phyloP scores from a whole-genome alignment of 2,113 vertebrate species.

The Pseudonaja textilis region DNA sequence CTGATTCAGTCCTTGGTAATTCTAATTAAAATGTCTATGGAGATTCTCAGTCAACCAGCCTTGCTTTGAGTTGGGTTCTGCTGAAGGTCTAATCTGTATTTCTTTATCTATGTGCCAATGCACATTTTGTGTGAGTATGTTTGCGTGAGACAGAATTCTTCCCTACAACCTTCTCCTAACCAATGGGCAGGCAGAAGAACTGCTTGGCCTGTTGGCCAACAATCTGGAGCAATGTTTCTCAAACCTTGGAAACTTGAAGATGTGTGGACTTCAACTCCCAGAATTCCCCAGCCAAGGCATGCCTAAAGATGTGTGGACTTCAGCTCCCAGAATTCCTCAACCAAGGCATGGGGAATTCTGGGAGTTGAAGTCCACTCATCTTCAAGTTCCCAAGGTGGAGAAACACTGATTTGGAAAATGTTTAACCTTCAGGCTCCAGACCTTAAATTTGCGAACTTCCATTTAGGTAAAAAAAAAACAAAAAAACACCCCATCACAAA shows the following conservation, averaged over 20 bases:
- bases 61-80: neutral
- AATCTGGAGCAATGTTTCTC: neutral
- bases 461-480: neutral
- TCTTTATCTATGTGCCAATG: neutral
- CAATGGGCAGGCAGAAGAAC: neutral
- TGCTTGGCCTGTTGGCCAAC: neutral
- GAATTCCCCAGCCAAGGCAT: too few relatives aligned
- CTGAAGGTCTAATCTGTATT: neutral
- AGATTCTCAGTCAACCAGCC: too few relatives aligned
- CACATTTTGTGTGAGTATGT: neutral
- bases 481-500: neutral
- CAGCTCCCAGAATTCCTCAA: too few relatives aligned
- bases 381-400: too few relatives aligned
- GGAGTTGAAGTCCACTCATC: too few relatives aligned
- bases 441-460: neutral
- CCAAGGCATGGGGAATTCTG: too few relatives aligned
- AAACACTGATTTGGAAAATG: neutral
- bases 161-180: neutral
- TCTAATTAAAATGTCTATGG: neutral
- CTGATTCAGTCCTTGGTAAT: neutral
- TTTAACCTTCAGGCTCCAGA: neutral
- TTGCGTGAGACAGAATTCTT: neutral
- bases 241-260: neutral
- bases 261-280: neutral
- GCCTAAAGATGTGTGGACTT: too few relatives aligned